Conservation (phyloP, 2,113 vertebrate genomes). For the Chauna torquata region DNA sequence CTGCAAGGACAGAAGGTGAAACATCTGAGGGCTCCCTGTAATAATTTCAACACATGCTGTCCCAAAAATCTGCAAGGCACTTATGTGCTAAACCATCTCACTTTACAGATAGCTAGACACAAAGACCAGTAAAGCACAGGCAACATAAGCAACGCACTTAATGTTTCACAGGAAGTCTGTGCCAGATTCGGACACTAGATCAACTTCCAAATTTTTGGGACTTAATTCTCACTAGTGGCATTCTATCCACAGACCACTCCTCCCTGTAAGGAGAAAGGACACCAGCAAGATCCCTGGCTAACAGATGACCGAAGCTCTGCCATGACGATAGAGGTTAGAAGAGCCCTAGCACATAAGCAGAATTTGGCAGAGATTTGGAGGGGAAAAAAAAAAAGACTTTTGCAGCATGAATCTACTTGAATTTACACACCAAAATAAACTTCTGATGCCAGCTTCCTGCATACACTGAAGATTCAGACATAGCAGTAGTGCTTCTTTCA, state of each 20-base stretch:
- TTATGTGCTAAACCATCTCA: not conserved
- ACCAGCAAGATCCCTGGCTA: not conserved
- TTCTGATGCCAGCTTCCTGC: not conserved
- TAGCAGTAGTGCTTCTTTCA: not conserved
- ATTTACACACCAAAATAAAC: not conserved
- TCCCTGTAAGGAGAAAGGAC: not conserved
- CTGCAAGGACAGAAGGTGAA: not conserved
- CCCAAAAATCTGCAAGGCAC: not conserved
- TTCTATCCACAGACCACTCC: not conserved
- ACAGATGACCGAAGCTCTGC: accelerated
- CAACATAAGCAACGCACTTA: accelerated
- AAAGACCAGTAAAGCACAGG: not conserved
- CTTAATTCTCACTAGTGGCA: accelerated
- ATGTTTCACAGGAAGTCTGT: not conserved
- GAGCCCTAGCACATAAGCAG: not conserved
- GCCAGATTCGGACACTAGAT: not conserved
- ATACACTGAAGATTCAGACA: not conserved
- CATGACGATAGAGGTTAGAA: not conserved
- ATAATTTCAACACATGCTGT: not conserved
- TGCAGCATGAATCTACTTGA: not conserved
- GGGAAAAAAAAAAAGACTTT: not conserved
- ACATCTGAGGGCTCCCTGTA: not conserved
- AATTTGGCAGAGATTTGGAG: not conserved
- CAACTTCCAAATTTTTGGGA: not conserved
- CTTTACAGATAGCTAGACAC: not conserved